Evolutionary conservation across 2,797 vertebrate genomes (phyloP).

Genomic region (Anguilla pacifica): DNA sequence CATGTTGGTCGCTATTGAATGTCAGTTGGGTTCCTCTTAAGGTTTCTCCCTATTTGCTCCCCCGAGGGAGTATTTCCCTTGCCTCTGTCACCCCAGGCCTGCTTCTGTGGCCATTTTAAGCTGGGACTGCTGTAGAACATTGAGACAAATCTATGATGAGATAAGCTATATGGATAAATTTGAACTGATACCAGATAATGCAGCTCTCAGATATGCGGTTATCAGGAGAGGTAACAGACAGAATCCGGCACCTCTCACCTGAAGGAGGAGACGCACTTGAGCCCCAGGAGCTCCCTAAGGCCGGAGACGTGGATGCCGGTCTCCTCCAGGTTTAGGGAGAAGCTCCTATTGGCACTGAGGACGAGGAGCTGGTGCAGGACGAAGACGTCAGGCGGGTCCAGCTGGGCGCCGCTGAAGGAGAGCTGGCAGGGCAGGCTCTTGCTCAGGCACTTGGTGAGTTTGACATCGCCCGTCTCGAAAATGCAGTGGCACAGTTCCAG

Average conservation of each 20-base stretch:
- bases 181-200: neutral
- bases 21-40: no score
- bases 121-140: neutral
- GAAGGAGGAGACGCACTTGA: constrained; percentile 76
- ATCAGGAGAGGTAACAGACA: neutral
- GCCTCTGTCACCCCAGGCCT: no score
- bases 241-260: constrained; percentile 69
- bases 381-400: constrained; percentile 75
- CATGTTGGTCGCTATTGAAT: no score
- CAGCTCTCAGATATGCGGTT: neutral
- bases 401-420: constrained; percentile 74
- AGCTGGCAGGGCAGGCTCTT: constrained; percentile 70
- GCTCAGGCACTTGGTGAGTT: constrained; percentile 65
- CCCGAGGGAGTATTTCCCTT: no score
- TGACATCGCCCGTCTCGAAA: constrained; percentile 69
- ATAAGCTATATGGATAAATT: neutral
- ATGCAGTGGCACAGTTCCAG: constrained; percentile 83
- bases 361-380: constrained; percentile 72
- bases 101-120: no score
- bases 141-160: neutral
- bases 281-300: constrained; percentile 74
- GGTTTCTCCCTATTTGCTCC: no score
- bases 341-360: constrained; percentile 57
- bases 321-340: constrained; percentile 80
- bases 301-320: constrained; percentile 76